These are phyloP conservation scores for Scomber colias DNA, from an alignment of 2,113 vertebrate species.

Conservation along the genomic window DNA sequence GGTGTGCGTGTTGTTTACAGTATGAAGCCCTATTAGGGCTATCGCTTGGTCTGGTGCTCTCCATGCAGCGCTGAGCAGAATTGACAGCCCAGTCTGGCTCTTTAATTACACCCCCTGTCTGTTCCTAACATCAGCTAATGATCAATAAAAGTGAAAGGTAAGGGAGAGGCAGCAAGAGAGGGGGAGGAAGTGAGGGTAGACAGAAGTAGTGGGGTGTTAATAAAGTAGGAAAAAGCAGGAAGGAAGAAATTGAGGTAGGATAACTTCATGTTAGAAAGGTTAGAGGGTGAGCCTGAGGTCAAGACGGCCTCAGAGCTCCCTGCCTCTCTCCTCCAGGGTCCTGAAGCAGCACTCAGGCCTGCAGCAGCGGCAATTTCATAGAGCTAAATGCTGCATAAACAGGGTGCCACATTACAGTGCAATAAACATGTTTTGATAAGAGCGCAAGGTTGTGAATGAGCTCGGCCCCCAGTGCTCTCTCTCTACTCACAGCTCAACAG, in stretches of 20 bases:
- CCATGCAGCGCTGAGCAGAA: slow-evolving; percentile 75
- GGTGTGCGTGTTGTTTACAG: slow-evolving; percentile 85
- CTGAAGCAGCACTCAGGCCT: background rate
- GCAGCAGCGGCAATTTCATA: slow-evolving; percentile 1
- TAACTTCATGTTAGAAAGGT: slow-evolving; percentile 27
- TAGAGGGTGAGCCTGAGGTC: slow-evolving; percentile 48
- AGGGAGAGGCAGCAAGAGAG: background rate
- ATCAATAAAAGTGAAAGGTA: slow-evolving; percentile 76
- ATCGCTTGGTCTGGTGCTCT: slow-evolving; percentile 73
- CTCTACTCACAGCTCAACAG: slow-evolving; percentile 33
- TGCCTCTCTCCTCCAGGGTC: background rate
- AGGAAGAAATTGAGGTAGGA: slow-evolving; percentile 25
- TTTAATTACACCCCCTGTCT: slow-evolving; percentile 82
- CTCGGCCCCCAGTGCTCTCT: slow-evolving; percentile 34
- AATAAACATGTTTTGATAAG: slow-evolving; percentile 68
- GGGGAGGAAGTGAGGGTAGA: slow-evolving; percentile 17
- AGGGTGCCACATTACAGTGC: slow-evolving; percentile 42
- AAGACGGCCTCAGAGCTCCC: background rate
- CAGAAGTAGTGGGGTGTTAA: slow-evolving; percentile 20
- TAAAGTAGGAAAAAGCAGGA: background rate
- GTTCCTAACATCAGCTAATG: slow-evolving; percentile 79
- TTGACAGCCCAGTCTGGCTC: slow-evolving; percentile 81
- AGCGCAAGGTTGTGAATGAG: slow-evolving; percentile 66
- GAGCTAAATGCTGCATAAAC: slow-evolving; percentile 46
- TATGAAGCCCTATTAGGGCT: slow-evolving; percentile 82